Percentiles rank a stretch among this genome's conserved stretches.
Evolutionary conservation across 2,113 vertebrate genomes (phyloP).

Genomic region (Tachycineta bicolor): DNA sequence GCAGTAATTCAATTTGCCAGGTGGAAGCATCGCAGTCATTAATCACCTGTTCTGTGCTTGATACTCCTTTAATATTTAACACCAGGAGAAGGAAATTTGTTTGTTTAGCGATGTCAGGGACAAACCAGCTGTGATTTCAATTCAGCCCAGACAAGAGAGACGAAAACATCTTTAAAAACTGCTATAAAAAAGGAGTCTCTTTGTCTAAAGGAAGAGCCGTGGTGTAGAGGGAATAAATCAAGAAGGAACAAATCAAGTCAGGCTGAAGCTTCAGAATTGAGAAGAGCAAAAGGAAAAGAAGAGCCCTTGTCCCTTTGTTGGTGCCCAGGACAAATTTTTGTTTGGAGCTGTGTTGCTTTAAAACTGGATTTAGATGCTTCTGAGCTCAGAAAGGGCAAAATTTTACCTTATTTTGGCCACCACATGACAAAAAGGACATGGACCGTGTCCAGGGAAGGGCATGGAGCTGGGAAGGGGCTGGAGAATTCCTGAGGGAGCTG

Average conservation of each 20-base stretch:
- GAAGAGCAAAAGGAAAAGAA: background rate
- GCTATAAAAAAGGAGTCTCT: background rate
- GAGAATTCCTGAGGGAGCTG: background rate
- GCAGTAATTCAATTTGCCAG: constrained; percentile 46
- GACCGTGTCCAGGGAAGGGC: rapidly evolving
- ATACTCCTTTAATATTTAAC: constrained; percentile 49
- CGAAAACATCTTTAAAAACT: background rate
- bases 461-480: background rate
- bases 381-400: background rate
- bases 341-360: background rate
- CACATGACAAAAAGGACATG: rapidly evolving
- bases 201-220: background rate
- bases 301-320: background rate
- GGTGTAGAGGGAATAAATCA: background rate
- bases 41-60: constrained; percentile 26
- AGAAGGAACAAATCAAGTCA: background rate
- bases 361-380: background rate
- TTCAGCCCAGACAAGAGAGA: background rate
- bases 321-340: background rate
- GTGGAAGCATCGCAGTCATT: constrained; percentile 32
- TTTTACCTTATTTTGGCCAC: background rate
- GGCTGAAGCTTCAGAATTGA: background rate
- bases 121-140: constrained; percentile 6
- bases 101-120: constrained; percentile 15
- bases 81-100: background rate